Evolutionary conservation across 2,113 vertebrate species (phyloP).

Genomic region (Paramisgurnus dabryanus): DNA sequence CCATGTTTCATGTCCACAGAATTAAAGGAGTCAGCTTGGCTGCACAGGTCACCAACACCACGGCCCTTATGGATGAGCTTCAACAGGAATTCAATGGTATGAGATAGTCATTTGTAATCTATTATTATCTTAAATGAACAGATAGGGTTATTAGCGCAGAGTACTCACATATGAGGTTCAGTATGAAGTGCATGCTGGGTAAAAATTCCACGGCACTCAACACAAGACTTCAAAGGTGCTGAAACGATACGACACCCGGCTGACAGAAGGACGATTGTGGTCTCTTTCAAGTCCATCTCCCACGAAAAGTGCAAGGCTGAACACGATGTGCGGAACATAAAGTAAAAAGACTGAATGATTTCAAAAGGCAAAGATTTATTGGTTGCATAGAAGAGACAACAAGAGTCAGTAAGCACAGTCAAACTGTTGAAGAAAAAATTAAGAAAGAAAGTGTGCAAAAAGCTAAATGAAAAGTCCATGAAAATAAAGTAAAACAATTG

Average conservation of each 20-base stretch:
- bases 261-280: slow-evolving; percentile 22
- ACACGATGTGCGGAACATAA: background rate
- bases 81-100: slow-evolving; percentile 54
- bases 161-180: slow-evolving; percentile 61
- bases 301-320: slow-evolving; percentile 22
- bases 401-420: background rate
- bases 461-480: slow-evolving; percentile 29
- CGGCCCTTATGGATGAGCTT: slow-evolving; percentile 30
- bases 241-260: slow-evolving; percentile 14
- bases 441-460: slow-evolving; percentile 23
- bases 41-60: slow-evolving; percentile 9
- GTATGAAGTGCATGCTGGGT: slow-evolving; percentile 49
- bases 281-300: slow-evolving; percentile 31
- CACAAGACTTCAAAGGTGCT: slow-evolving; percentile 16
- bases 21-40: slow-evolving; percentile 65
- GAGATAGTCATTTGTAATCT: slow-evolving; percentile 70
- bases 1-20: slow-evolving; percentile 65
- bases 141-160: slow-evolving; percentile 60
- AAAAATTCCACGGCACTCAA: slow-evolving; percentile 31
- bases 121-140: slow-evolving; percentile 66
- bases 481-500: background rate
- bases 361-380: slow-evolving; percentile 29
- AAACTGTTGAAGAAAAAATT: background rate
- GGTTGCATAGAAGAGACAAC: background rate
- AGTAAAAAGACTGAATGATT: background rate